Percentiles rank a stretch among this genome's conserved stretches.
Conservation (phyloP, 2,113 vertebrate species). For the Beaufortia kweichowensis region DNA sequence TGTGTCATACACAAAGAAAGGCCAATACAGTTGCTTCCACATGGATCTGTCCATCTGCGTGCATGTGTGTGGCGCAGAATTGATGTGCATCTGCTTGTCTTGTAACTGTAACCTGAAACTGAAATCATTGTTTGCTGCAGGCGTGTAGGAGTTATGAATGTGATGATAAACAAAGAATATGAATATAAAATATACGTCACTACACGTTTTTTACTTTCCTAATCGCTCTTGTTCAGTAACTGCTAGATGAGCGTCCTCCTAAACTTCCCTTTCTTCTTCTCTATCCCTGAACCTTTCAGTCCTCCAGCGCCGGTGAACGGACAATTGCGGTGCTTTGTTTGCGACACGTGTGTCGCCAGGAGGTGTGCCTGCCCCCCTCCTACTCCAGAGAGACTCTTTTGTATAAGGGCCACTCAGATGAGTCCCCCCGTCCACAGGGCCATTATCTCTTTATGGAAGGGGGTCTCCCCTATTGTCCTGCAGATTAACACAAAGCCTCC, state of each 20-base stretch:
- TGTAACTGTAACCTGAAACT: constrained; percentile 2
- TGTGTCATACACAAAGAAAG: constrained; percentile 32
- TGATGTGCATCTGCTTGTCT: no score
- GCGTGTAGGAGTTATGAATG: constrained; percentile 1
- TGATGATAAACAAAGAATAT: neutral
- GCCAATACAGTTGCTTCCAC: constrained; percentile 18
- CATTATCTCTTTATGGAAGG: constrained; percentile 38
- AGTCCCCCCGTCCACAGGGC: constrained; percentile 36
- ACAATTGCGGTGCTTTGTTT: constrained; percentile 70
- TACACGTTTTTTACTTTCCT: constrained; percentile 68
- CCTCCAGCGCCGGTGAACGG: constrained; percentile 52
- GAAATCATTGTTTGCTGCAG: neutral
- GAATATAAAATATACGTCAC: constrained; percentile 5
- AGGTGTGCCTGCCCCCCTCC: constrained; percentile 48
- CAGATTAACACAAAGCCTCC: constrained; percentile 64
- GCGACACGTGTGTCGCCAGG: constrained; percentile 66
- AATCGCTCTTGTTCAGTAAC: constrained; percentile 58
- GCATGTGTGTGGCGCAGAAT: neutral
- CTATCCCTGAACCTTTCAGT: constrained; percentile 40
- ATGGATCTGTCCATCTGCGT: constrained; percentile 21
- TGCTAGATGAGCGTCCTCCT: constrained; percentile 65
- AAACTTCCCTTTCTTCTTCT: constrained; percentile 48
- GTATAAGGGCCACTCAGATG: constrained; percentile 12
- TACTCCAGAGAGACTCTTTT: constrained; percentile 55
- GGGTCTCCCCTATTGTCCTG: constrained; percentile 65